Conservation (phyloP, 2,113 vertebrate genomes). For the Psittacara wagleri region DNA sequence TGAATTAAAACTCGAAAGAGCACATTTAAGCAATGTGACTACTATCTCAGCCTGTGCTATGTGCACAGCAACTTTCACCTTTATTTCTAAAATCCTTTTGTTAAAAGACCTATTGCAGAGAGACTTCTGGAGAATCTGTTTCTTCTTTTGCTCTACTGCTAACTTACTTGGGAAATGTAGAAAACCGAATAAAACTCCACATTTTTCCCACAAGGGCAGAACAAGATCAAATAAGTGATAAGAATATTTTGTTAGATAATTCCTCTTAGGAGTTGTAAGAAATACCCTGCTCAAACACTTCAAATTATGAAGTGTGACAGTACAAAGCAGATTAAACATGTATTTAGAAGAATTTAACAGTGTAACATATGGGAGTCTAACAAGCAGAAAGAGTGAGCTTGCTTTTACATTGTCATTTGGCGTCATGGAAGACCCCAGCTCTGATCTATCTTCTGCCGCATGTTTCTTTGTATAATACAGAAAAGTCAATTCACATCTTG, state of each 20-base stretch:
- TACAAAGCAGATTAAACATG: neutral
- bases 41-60: neutral
- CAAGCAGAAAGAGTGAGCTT: neutral
- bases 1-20: conserved; percentile 64
- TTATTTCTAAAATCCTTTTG: neutral
- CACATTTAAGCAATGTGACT: neutral
- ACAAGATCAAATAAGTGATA: neutral
- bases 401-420: neutral
- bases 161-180: neutral
- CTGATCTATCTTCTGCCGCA: neutral
- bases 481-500: neutral
- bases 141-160: neutral
- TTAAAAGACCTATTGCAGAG: neutral
- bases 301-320: neutral
- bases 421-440: neutral
- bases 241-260: neutral
- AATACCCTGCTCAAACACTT: neutral
- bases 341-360: neutral
- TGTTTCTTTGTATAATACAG: neutral
- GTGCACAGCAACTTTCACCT: neutral
- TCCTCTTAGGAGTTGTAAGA: neutral
- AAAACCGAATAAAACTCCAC: neutral
- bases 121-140: neutral
- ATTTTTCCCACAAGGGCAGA: neutral
- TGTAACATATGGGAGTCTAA: neutral